Base-by-base conservation (phyloP, 2,888 invertebrate species). In the Hyposoter didymator region DNA sequence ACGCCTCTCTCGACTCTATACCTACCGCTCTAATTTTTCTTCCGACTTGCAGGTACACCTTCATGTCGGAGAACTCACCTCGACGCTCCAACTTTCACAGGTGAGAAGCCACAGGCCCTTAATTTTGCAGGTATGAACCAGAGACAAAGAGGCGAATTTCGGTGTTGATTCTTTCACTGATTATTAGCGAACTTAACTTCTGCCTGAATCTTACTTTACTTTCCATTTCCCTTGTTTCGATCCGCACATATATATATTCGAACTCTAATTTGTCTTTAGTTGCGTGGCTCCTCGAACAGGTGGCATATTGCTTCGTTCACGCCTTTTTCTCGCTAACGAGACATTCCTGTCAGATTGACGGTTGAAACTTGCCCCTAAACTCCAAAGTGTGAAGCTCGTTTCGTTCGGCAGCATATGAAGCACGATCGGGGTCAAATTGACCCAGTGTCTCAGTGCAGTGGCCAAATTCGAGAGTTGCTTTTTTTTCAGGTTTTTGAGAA, bases 111-210 rank as follows among this genome's bases (percentile, higher is more conserved):
- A 47, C 47, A n/a, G 55, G 73, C 78, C 76, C 76, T 83, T 74
- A 69, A 85, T 85, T 85, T 83, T 52, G 78, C 83, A 80, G 83
- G 85, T 85, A 84, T 49, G 22, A 19, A 32, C 28, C 8, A 39
- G 22, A 74, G 17, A 74, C 28, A 67, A 59, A 19, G 69, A 84
- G 52, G 67, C 52, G 19, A 74, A 74, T 52, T 62, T 70, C 62
- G 59, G 59, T 49, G 62, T 49, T 28, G 45, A 59, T 67, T 45
- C 67, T 64, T 73, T 47, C 62, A 52, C 35, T 59, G 74, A 66
- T 72, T 75, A 76, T 84, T 78, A 74, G 45, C 74, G 22, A 32
- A 66, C 72, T 74, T 49, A 19, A 59, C 67, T 70, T 64, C 74
- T 76, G 67, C 64, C 79, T 82, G 14, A 70, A 17, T 66, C 39